Evolutionary conservation across 2,797 vertebrate species (phyloP), one percentile per base, ranked within the genome.

Genomic region (Sphenodon punctatus): DNA sequence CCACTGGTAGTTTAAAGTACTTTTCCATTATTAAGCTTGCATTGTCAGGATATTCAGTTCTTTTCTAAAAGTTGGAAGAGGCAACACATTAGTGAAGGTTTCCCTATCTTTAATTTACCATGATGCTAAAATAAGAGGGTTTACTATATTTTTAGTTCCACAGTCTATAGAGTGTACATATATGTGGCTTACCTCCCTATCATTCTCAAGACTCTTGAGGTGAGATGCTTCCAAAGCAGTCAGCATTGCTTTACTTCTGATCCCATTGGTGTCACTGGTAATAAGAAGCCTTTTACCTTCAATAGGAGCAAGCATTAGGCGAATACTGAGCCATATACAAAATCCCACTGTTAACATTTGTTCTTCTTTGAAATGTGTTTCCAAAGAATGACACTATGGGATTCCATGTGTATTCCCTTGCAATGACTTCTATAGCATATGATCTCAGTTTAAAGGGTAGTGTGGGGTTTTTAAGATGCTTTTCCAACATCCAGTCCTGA

Each of bases 21-120:
- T 56, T 70, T 73, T 80, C 41, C 77, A 55, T 73, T 82, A 83
- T 70, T 84, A 91, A 83, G 83, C 4, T 85, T 87, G 23, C 15
- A 4, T 64, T 65, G 30, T 23, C 60, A 12, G 32, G 30, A 71
- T 75, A 46, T 43, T 49, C 13, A 70, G 2, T 77, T 20, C 22
- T 32, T 63, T 69, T 79, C 53, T 2, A 4, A 19, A 30, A 60
- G 42, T 12, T 4, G 75, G 27, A 68, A 80, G 39, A 6, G 8
- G 6, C 27, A 41, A 71, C 19, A 32, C 11, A 4, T 82, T 84
- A 69, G 39, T 43, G 51, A 85, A 75, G 79, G 49, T 6, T 10
- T 85, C 65, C 58, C 45, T 71, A 36, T 2, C 53, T 42, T 86
- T 78, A 67, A 43, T 67, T 82, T 69, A 36, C 12, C 58, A 12